These are phyloP conservation scores for Formica exsecta DNA, from an alignment of 1,140 invertebrate genomes.

Conservation along the genomic window DNA sequence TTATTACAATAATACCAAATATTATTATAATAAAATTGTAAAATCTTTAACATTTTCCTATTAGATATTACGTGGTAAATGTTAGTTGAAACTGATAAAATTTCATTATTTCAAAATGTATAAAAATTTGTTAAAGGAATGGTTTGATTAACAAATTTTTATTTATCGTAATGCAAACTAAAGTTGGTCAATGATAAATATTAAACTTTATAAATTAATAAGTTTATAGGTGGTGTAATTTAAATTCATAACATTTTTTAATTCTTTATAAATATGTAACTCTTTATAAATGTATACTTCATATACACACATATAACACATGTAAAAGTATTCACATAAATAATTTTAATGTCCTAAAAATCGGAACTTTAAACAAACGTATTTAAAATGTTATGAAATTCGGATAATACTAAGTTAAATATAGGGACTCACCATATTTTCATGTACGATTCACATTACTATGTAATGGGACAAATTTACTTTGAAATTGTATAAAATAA, in stretches of 20 bases:
- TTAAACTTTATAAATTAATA: neutral
- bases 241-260: neutral
- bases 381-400: slow-evolving; percentile 57
- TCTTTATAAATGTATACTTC: neutral
- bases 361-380: neutral
- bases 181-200: neutral
- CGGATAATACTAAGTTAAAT: slow-evolving; percentile 4
- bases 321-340: neutral
- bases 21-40: neutral
- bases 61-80: slow-evolving; percentile 33
- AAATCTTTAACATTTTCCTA: slow-evolving; percentile 5
- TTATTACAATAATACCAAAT: slow-evolving; percentile 6
- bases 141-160: slow-evolving; percentile 9
- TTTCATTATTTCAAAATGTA: neutral
- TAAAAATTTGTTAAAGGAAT: slow-evolving; percentile 10
- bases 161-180: neutral
- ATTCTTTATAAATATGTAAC: neutral
- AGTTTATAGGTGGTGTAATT: slow-evolving; percentile 1
- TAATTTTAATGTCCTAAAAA: neutral
- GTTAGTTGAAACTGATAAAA: slow-evolving; percentile 11
- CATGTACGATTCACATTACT: slow-evolving; percentile 7
- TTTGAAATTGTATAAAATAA: slow-evolving; percentile 57
- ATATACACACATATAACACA: neutral
- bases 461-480: slow-evolving; percentile 9
- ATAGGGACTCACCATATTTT: slow-evolving; percentile 14